Evolutionary conservation across 2,888 invertebrate species (phyloP).

Genomic region (Nomada ruficornis): DNA sequence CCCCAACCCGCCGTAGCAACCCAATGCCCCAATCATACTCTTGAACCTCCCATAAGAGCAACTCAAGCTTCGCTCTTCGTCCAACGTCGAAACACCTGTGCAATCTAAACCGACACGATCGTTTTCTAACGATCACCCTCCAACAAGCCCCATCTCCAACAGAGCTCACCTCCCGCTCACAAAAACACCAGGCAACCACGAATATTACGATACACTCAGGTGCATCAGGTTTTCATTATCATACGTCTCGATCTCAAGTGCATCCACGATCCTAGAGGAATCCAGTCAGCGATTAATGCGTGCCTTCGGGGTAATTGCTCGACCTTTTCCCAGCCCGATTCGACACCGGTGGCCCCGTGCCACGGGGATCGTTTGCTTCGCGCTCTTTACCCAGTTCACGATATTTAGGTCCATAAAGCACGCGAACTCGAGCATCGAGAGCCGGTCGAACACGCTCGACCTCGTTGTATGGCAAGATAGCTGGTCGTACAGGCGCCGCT

Average conservation of each 20-base stretch:
- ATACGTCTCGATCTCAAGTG: neutral
- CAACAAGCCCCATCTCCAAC: too few relatives aligned
- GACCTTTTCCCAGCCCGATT: constrained; percentile 10
- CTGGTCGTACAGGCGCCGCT: neutral
- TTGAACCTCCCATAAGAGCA: too few relatives aligned
- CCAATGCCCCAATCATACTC: too few relatives aligned
- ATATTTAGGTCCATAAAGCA: constrained; percentile 63
- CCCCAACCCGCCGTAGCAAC: too few relatives aligned
- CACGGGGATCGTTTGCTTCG: constrained; percentile 6
- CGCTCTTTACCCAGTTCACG: constrained; percentile 59
- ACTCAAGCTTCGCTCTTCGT: too few relatives aligned
- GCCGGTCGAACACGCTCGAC: constrained; percentile 67
- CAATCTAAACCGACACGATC: too few relatives aligned
- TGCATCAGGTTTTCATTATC: neutral
- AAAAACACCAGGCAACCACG: too few relatives aligned
- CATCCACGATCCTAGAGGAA: neutral
- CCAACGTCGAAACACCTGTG: too few relatives aligned
- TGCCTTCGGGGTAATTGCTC: constrained; percentile 8
- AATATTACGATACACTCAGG: neutral
- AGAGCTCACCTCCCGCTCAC: too few relatives aligned
- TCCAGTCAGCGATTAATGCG: neutral
- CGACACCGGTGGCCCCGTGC: constrained; percentile 6
- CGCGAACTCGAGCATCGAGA: constrained; percentile 34
- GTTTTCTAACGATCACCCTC: too few relatives aligned
- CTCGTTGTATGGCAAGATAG: constrained; percentile 60